Conservation (phyloP, 2,888 invertebrate genomes). For the Criorhina ranunculi region DNA sequence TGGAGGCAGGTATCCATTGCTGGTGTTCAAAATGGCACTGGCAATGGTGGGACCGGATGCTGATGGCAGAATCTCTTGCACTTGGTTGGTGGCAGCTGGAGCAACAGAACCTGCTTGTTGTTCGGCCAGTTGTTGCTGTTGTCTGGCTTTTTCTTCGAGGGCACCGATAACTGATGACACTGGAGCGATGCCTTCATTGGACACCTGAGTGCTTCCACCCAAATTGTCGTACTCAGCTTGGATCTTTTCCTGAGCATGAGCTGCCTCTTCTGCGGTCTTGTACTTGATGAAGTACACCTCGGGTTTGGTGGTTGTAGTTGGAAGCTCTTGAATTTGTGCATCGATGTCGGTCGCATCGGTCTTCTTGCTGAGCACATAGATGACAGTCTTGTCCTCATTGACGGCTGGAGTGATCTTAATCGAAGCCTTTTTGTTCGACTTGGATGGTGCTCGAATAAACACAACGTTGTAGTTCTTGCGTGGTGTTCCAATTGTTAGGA, state of each 20-base stretch:
- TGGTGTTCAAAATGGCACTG: conserved; percentile 37
- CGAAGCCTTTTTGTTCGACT: conserved; percentile 80
- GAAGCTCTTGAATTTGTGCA: conserved; percentile 82
- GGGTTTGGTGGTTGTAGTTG: conserved; percentile 83
- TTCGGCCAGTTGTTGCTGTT: conserved; percentile 49
- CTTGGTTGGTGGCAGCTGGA: conserved; percentile 32
- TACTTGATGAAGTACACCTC: conserved; percentile 85
- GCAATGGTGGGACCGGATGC: conserved; percentile 33
- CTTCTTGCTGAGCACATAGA: conserved; percentile 84
- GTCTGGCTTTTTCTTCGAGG: conserved; percentile 50
- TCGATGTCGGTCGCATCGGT: conserved; percentile 81
- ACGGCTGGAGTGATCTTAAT: conserved; percentile 82
- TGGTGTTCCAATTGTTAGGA: conserved; percentile 83
- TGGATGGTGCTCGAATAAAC: conserved; percentile 83
- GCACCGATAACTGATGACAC: conserved; percentile 68
- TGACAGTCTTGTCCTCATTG: conserved; percentile 84
- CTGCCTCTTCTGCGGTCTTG: conserved; percentile 84
- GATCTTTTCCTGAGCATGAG: conserved; percentile 83
- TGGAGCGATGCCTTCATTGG: conserved; percentile 67
- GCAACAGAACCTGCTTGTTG: conserved; percentile 29
- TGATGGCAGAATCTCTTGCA: conserved; percentile 40
- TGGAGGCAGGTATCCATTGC: conserved; percentile 64
- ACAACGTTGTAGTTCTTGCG: conserved; percentile 84
- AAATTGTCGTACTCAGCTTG: conserved; percentile 78
- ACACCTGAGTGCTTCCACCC: conserved; percentile 68